Base-by-base conservation (phyloP, 2,797 vertebrate species). In the Coendou prehensilis region DNA sequence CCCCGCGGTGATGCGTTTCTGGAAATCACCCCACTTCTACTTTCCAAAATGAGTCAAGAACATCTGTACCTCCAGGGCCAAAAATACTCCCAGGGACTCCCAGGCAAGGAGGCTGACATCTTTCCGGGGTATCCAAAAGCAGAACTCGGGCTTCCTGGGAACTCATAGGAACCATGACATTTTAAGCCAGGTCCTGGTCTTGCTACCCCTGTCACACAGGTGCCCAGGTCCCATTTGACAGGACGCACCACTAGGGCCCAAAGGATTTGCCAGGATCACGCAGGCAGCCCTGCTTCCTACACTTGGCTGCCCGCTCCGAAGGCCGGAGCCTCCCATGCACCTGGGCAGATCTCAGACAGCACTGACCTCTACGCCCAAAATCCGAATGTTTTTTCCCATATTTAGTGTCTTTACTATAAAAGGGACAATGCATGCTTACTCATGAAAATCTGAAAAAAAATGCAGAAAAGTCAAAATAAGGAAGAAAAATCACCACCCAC, bases 401-500 rank as follows among this genome's bases (percentile, higher is more conserved):
- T 93, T 94, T 92, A 56, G 64, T 64, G 33, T 82, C 67, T 95
- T 96, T 80, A 57, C 91, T 94, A 81, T 93, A 84, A 96, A 95
- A 95, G 91, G 84, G 69, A 97, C 95, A 96, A 97, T 96, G 67
- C 93, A 9, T 41, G 83, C 67, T 91, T 86, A 86, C 86, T 97
- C 88, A 71, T 5, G 76, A 97, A 97, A 97, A 93, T 94, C 73
- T 79, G 52, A 95, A 96, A 76, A 97, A 73, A 98, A 97, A 94
- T 96, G 95, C 95, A 95, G 52, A 96, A 97, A 97, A 97, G 97
- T 97, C 97, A 97, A 97, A 97, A 97, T 97, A 97, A 98, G 97
- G 97, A 97, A 97, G 96, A 98, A 96, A 96, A 97, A 89, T 94
- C 91, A 76, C 97, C 97, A 92, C 96, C 96, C 92, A 92, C 75